These are phyloP conservation scores for Ectemnius continuus DNA, from an alignment of 2,888 invertebrate genomes.

Conservation along the genomic window DNA sequence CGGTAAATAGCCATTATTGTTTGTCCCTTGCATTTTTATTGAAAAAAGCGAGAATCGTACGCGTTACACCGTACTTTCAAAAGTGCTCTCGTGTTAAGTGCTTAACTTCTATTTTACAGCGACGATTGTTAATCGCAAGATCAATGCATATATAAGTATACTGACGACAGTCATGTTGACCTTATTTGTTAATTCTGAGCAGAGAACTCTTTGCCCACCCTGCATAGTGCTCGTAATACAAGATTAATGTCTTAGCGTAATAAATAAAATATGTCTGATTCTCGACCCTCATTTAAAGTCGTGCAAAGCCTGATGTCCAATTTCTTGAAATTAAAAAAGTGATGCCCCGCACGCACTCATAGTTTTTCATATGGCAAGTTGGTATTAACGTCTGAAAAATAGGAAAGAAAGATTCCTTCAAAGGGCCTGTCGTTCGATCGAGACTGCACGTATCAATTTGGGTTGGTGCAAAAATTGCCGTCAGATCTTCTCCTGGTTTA, in stretches of 20 bases:
- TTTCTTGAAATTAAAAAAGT: constrained; percentile 78
- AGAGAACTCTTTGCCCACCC: constrained; percentile 51
- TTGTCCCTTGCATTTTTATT: constrained; percentile 53
- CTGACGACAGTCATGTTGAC: constrained; percentile 34
- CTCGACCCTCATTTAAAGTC: constrained; percentile 56
- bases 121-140: constrained; percentile 60
- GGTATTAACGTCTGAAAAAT: constrained; percentile 90
- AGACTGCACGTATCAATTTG: constrained; percentile 40
- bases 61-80: constrained; percentile 49
- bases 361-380: constrained; percentile 95
- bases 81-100: constrained; percentile 64
- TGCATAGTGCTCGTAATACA: constrained; percentile 44
- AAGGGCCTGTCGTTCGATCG: constrained; percentile 50
- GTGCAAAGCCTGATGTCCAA: constrained; percentile 69
- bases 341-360: constrained; percentile 82
- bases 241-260: constrained; percentile 46
- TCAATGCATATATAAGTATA: constrained; percentile 42
- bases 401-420: constrained; percentile 75
- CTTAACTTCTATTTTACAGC: constrained; percentile 72
- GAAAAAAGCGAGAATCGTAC: constrained; percentile 49
- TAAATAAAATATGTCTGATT: constrained; percentile 47
- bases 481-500: neutral
- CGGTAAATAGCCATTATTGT: constrained; percentile 40
- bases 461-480: constrained; percentile 20
- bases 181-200: constrained; percentile 52